Evolutionary conservation across 2,113 vertebrate genomes (phyloP).

Genomic region (Oplegnathus fasciatus): DNA sequence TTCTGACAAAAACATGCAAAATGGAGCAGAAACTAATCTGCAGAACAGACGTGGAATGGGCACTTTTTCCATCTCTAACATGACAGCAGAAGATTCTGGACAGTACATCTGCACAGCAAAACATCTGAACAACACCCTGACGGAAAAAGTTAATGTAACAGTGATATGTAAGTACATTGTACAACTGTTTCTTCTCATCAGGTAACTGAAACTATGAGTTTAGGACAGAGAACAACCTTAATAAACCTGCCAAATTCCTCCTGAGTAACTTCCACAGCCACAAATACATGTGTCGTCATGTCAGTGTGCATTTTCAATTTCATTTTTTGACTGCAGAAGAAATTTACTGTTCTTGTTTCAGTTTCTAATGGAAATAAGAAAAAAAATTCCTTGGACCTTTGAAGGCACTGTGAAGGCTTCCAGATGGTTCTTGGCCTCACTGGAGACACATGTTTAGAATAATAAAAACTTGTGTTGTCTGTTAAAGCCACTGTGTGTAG

Average conservation of each 20-base stretch:
- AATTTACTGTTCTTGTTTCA: not conserved
- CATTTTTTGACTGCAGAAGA: not conserved
- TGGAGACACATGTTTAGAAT: not conserved
- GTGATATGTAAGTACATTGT: conserved; percentile 52
- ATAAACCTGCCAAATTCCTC: not conserved
- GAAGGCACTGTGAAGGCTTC: not conserved
- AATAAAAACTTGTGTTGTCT: not conserved
- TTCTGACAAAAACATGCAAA: not conserved
- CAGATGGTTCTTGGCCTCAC: not conserved
- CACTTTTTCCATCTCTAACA: conserved; percentile 25
- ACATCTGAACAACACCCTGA: conserved; percentile 20
- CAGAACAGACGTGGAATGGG: not conserved
- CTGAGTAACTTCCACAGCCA: not conserved
- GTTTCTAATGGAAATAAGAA: not conserved
- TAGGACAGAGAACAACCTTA: not conserved
- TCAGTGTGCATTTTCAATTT: not conserved
- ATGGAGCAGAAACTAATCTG: not conserved
- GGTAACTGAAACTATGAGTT: not conserved
- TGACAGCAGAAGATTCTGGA: conserved; percentile 23
- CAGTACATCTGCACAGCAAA: conserved; percentile 58
- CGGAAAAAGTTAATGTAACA: not conserved
- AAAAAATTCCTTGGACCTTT: not conserved
- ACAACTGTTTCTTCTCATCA: not conserved
- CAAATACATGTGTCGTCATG: not conserved
- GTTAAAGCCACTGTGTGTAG: not conserved